Conservation (phyloP, 2,113 vertebrate species). For the Campylomormyrus tamandua region DNA sequence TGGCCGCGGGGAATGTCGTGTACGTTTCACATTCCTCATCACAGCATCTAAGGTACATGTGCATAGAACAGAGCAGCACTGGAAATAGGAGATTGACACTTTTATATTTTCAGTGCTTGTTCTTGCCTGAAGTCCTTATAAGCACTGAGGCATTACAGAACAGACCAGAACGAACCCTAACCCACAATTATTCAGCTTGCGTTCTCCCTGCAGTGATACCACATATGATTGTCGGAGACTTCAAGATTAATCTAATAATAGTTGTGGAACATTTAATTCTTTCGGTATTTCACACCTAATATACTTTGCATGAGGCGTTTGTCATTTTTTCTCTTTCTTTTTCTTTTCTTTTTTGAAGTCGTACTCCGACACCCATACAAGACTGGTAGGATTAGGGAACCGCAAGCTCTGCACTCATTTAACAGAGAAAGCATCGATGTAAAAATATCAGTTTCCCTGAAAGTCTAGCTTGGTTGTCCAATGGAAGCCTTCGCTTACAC, state of each 20-base stretch:
- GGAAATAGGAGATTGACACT: not conserved
- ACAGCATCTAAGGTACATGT: not conserved
- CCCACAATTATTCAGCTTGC: not conserved
- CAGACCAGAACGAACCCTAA: not conserved
- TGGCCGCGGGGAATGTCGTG: not conserved
- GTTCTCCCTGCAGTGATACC: not conserved
- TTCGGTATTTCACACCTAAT: not conserved
- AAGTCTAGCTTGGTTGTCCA: not conserved
- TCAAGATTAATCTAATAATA: not conserved
- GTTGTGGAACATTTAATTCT: not conserved
- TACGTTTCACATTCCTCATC: not conserved
- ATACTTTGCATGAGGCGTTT: not conserved
- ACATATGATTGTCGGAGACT: not conserved
- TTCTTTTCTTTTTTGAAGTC: not conserved
- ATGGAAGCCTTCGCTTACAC: not conserved
- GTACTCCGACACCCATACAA: not conserved
- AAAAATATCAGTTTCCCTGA: not conserved
- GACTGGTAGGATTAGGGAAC: not conserved
- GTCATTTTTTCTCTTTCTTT: not conserved
- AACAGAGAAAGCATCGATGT: not conserved
- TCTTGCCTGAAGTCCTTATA: not conserved
- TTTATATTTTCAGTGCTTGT: not conserved
- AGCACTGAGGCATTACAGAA: not conserved
- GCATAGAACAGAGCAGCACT: not conserved
- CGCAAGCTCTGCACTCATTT: not conserved